Evolutionary conservation across 2,888 invertebrate genomes (phyloP).

Genomic region (Pelosia muscerda): DNA sequence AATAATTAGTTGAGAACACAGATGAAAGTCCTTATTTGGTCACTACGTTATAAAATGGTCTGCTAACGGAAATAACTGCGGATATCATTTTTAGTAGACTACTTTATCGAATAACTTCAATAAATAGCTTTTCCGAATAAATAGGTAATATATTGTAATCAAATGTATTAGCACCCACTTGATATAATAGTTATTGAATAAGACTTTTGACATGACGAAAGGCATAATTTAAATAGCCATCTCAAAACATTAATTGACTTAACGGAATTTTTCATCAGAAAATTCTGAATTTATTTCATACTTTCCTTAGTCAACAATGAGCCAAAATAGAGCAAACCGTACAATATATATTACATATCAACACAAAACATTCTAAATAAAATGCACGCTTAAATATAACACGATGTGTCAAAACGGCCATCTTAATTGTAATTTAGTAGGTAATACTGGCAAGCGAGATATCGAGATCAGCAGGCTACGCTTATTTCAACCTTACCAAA

Average conservation of each 20-base stretch:
- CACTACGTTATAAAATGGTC: neutral
- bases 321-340: slow-evolving; percentile 23
- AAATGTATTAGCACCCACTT: neutral
- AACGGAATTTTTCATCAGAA: neutral
- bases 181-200: neutral
- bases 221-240: neutral
- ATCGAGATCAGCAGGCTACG: slow-evolving; percentile 71
- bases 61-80: neutral
- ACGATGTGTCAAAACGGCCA: slow-evolving; percentile 64
- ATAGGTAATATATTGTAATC: neutral
- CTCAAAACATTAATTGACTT: neutral
- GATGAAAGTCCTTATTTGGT: neutral
- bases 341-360: slow-evolving; percentile 42
- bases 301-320: slow-evolving; percentile 24
- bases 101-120: neutral
- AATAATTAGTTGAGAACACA: neutral
- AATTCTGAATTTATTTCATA: neutral
- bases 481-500: slow-evolving; percentile 68
- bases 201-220: neutral
- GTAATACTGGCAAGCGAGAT: slow-evolving; percentile 60
- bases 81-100: neutral
- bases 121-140: neutral
- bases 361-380: slow-evolving; percentile 50
- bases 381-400: slow-evolving; percentile 54
- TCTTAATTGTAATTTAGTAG: slow-evolving; percentile 79